Conservation (phyloP, 2,113 vertebrate genomes). For the Toxostoma redivivum region DNA sequence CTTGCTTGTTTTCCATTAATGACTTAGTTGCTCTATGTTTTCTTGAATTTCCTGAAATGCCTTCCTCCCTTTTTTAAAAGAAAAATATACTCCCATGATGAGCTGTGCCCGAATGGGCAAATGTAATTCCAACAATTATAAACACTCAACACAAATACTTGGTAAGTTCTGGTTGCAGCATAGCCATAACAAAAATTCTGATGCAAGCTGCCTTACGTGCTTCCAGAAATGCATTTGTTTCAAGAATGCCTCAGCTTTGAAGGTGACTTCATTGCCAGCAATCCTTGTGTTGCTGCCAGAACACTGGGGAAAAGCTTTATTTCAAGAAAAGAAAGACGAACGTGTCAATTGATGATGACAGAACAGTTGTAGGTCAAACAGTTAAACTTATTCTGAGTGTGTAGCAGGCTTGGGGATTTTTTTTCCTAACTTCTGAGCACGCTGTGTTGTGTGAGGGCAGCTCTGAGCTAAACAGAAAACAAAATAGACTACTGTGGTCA, state of each 20-base stretch:
- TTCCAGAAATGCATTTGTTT: background rate
- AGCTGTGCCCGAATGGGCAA: background rate
- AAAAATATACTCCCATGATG: background rate
- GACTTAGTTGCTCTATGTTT: background rate
- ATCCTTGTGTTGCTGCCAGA: conserved; percentile 1
- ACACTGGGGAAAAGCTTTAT: conserved; percentile 11
- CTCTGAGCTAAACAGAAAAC: background rate
- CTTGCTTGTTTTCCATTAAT: background rate
- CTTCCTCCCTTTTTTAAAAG: background rate
- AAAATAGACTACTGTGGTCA: background rate
- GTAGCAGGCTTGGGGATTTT: background rate
- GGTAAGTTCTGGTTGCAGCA: background rate
- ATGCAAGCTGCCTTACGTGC: background rate
- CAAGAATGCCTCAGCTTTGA: background rate
- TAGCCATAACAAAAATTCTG: background rate
- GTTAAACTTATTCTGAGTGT: background rate
- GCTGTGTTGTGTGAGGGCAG: background rate
- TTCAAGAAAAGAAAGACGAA: conserved; percentile 17
- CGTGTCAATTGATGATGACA: background rate
- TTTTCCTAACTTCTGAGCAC: background rate
- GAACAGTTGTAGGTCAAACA: conserved; percentile 33
- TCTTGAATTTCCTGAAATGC: background rate
- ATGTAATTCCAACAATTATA: background rate
- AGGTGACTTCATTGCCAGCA: conserved; percentile 15
- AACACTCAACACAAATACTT: background rate